Conservation (phyloP, 2,888 invertebrate species). For the Drosophila algonquin region DNA sequence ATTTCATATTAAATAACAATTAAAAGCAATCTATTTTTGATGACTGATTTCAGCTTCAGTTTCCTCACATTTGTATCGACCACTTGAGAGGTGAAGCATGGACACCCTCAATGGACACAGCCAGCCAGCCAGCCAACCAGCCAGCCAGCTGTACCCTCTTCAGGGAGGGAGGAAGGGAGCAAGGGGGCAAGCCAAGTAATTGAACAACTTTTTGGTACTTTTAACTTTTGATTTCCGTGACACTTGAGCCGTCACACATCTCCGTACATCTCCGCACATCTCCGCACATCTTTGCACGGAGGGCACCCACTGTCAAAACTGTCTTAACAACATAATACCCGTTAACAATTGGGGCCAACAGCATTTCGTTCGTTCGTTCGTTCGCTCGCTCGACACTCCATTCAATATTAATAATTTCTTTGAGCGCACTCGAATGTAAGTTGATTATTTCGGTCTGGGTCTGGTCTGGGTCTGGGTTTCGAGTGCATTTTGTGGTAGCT, state of each 20-base stretch:
- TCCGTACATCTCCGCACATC: neutral
- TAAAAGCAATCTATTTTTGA: slow-evolving; percentile 75
- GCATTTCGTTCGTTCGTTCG: neutral
- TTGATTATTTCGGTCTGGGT: neutral
- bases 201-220: slow-evolving; percentile 44
- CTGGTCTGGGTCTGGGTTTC: slow-evolving; percentile 1
- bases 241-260: slow-evolving; percentile 35
- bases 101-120: slow-evolving; percentile 3
- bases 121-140: slow-evolving; percentile 26
- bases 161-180: neutral
- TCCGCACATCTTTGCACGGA: slow-evolving; percentile 8
- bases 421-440: slow-evolving; percentile 55
- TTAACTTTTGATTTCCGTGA: slow-evolving; percentile 64
- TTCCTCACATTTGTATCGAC: slow-evolving; percentile 66
- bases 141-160: slow-evolving; percentile 29
- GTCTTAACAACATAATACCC: slow-evolving; percentile 76
- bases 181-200: slow-evolving; percentile 21
- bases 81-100: slow-evolving; percentile 51
- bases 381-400: slow-evolving; percentile 6
- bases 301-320: slow-evolving; percentile 61
- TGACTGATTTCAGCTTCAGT: slow-evolving; percentile 61
- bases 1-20: slow-evolving; percentile 73
- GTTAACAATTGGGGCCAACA: slow-evolving; percentile 35
- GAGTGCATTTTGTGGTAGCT: slow-evolving; percentile 70
- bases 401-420: slow-evolving; percentile 55